Percentiles rank a stretch among this genome's conserved stretches.
Evolutionary conservation across 1,140 invertebrate genomes (phyloP).

Genomic region (Trichonephila clavipes): DNA sequence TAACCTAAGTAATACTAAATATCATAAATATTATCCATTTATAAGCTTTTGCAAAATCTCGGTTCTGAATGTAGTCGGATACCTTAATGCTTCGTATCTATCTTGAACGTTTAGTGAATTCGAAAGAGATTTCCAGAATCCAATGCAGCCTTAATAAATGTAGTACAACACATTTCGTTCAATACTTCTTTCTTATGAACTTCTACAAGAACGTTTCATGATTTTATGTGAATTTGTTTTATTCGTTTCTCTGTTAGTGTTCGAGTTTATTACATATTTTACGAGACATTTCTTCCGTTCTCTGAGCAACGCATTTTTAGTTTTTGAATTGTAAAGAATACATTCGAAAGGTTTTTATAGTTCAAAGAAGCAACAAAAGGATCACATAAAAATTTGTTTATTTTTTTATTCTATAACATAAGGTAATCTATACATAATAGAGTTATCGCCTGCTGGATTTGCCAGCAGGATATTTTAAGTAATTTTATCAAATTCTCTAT

Average conservation of each 20-base stretch:
- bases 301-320: not conserved
- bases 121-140: not conserved
- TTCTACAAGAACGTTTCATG: not conserved
- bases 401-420: too few species aligned
- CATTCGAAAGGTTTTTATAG: not conserved
- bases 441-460: not conserved
- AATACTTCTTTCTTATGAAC: not conserved
- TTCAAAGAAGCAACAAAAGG: not conserved
- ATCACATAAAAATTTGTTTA: not conserved
- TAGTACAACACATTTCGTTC: not conserved
- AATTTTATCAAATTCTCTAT: too few species aligned
- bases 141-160: not conserved
- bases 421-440: not conserved
- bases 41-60: too few species aligned
- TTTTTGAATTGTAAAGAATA: not conserved
- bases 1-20: too few species aligned
- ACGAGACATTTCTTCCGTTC: slow-evolving; percentile 7
- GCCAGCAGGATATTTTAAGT: not conserved
- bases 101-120: not conserved
- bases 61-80: too few species aligned
- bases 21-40: too few species aligned
- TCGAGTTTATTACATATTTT: slow-evolving; percentile 31
- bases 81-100: not conserved
- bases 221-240: slow-evolving; percentile 1
- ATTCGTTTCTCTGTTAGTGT: not conserved